A percentile compares a stretch with the other conserved stretches of the same genome.
phyloP scores from a whole-genome alignment of 2,888 invertebrate species.

The Steinernema hermaphroditum region DNA sequence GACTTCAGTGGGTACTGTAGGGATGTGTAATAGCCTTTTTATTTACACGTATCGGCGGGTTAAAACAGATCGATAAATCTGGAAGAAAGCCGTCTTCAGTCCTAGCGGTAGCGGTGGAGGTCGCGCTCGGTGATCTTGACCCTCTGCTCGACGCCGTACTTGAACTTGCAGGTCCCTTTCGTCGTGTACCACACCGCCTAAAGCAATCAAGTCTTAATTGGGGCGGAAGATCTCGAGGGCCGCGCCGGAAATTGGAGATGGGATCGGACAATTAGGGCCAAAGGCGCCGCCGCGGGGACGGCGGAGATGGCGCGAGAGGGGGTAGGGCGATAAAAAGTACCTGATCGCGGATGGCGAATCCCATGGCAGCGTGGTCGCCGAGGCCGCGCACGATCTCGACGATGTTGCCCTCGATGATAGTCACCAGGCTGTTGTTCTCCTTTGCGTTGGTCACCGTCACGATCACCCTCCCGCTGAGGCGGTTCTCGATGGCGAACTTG shows the following conservation, averaged over 20 bases:
- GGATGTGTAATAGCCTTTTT: background rate
- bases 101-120: background rate
- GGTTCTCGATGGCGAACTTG: constrained; percentile 66
- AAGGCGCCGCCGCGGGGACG: constrained; percentile 28
- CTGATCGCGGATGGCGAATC: constrained; percentile 46
- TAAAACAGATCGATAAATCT: background rate
- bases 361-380: constrained; percentile 47
- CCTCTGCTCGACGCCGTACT: constrained; percentile 68
- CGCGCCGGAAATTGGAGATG: constrained; percentile 3
- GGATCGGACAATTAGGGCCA: constrained; percentile 27
- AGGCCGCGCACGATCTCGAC: constrained; percentile 63
- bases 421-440: constrained; percentile 68
- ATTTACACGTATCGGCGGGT: background rate
- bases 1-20: background rate
- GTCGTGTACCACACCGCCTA: constrained; percentile 60
- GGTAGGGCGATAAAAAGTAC: background rate
- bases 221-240: constrained; percentile 36
- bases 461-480: constrained; percentile 66
- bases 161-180: constrained; percentile 67
- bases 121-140: constrained; percentile 65
- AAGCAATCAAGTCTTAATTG: background rate
- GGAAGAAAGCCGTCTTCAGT: too few species aligned
- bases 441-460: constrained; percentile 66
- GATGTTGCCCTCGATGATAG: constrained; percentile 65
- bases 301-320: background rate